Percentiles rank a stretch among this genome's conserved stretches.
These are phyloP conservation scores for Sarcophilus harrisii DNA, from an alignment of 2,797 vertebrate species.

Conservation along the genomic window DNA sequence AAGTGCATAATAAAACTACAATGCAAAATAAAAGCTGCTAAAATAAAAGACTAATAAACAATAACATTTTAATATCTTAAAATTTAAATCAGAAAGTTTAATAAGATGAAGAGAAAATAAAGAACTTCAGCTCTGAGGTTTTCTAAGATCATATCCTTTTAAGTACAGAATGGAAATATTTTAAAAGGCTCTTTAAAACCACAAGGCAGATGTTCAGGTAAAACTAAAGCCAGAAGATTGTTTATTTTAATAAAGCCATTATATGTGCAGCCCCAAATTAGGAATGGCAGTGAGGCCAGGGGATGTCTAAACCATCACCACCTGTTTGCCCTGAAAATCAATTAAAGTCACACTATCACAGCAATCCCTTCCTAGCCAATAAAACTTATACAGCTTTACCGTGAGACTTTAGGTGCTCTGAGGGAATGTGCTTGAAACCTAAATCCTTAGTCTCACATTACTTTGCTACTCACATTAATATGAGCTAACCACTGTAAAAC, in stretches of 20 bases:
- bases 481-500: slow-evolving; percentile 65
- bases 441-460: slow-evolving; percentile 71
- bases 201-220: slow-evolving; percentile 83
- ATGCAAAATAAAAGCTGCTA: slow-evolving; percentile 29
- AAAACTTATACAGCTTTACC: slow-evolving; percentile 81
- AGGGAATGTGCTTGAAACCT: slow-evolving; percentile 77
- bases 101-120: slow-evolving; percentile 37
- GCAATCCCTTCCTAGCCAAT: slow-evolving; percentile 78
- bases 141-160: slow-evolving; percentile 4
- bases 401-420: slow-evolving; percentile 62
- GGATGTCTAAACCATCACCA: slow-evolving; percentile 82
- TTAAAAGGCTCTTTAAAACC: slow-evolving; percentile 62
- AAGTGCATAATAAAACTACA: slow-evolving; percentile 52
- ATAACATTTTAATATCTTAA: slow-evolving; percentile 30
- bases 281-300: slow-evolving; percentile 79
- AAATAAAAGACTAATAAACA: slow-evolving; percentile 65
- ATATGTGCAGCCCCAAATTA: slow-evolving; percentile 77
- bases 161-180: slow-evolving; percentile 53
- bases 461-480: slow-evolving; percentile 56
- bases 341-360: slow-evolving; percentile 84
- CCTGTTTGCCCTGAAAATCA: slow-evolving; percentile 85
- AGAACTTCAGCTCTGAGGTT: background rate
- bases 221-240: slow-evolving; percentile 78
- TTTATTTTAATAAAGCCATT: slow-evolving; percentile 86
- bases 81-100: slow-evolving; percentile 22